Conservation (phyloP, 2,888 invertebrate species). For the Drosophila mimica region DNA sequence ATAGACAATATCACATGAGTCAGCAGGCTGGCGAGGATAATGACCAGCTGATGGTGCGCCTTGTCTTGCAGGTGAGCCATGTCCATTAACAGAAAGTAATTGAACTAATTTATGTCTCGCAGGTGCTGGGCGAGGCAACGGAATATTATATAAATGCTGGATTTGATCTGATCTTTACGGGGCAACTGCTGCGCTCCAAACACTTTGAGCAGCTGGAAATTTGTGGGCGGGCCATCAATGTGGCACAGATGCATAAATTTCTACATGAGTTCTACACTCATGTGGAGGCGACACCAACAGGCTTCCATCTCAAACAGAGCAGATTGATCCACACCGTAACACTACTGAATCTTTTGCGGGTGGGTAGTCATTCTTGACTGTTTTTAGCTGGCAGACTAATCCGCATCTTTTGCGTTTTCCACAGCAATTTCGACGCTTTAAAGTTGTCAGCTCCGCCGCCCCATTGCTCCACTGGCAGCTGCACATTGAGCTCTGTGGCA, state of each 20-base stretch:
- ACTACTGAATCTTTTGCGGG: conserved; percentile 74
- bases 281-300: conserved; percentile 57
- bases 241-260: conserved; percentile 63
- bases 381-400: too few relatives aligned
- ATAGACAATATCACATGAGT: not conserved
- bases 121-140: conserved; percentile 68
- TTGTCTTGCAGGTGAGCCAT: conserved; percentile 21
- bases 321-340: conserved; percentile 74
- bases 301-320: conserved; percentile 21
- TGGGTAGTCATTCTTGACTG: conserved; percentile 18
- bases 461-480: conserved; percentile 58
- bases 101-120: not conserved
- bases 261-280: conserved; percentile 71
- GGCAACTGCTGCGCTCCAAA: conserved; percentile 60
- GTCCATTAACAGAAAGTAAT: not conserved
- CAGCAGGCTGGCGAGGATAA: too few relatives aligned
- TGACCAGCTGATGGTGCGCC: not conserved
- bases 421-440: conserved; percentile 70
- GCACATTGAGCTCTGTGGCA: conserved; percentile 63
- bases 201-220: conserved; percentile 49
- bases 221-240: conserved; percentile 50
- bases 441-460: conserved; percentile 38
- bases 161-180: conserved; percentile 68
- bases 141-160: conserved; percentile 71
- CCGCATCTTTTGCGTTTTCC: not conserved